Evolutionary conservation across 2,888 invertebrate genomes (phyloP).

Genomic region (Nephrocerus scutellatus): DNA sequence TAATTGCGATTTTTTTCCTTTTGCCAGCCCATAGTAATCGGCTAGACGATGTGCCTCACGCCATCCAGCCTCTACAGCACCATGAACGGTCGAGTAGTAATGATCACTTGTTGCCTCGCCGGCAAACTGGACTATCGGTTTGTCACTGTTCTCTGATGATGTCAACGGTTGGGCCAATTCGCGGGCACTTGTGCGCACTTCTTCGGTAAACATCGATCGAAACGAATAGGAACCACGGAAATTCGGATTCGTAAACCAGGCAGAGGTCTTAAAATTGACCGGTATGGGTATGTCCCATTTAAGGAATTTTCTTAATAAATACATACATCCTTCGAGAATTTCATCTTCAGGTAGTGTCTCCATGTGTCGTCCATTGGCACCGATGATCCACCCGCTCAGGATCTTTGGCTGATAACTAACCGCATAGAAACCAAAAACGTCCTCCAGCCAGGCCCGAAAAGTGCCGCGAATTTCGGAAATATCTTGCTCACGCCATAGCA

Average conservation of each 20-base stretch:
- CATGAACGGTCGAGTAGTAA: conserved; percentile 63
- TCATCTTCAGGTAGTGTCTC: conserved; percentile 55
- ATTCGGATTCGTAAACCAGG: conserved; percentile 58
- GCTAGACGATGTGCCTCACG: conserved; percentile 61
- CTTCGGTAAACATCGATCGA: conserved; percentile 54
- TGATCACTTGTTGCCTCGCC: conserved; percentile 64
- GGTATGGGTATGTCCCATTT: conserved; percentile 40
- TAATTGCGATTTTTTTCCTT: conserved; percentile 32
- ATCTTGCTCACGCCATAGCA: conserved; percentile 55
- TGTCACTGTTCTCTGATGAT: conserved; percentile 39
- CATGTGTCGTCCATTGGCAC: conserved; percentile 55
- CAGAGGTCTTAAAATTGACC: conserved; percentile 48
- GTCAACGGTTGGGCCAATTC: conserved; percentile 48
- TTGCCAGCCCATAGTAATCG: conserved; percentile 33
- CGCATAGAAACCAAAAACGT: conserved; percentile 61
- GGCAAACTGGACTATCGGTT: conserved; percentile 58
- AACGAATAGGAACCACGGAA: conserved; percentile 62
- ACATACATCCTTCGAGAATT: conserved; percentile 38
- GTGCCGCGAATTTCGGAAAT: conserved; percentile 37
- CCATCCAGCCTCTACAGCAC: conserved; percentile 65
- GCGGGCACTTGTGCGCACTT: conserved; percentile 50
- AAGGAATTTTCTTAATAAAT: conserved; percentile 41
- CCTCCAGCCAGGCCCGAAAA: conserved; percentile 54
- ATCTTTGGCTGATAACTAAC: conserved; percentile 57
- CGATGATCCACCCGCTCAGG: conserved; percentile 66